These are phyloP conservation scores for Pseudorhiza aurosa DNA, from an alignment of 30 jellyfish, hydroid and myxozoan genomes.

Conservation along the genomic window DNA sequence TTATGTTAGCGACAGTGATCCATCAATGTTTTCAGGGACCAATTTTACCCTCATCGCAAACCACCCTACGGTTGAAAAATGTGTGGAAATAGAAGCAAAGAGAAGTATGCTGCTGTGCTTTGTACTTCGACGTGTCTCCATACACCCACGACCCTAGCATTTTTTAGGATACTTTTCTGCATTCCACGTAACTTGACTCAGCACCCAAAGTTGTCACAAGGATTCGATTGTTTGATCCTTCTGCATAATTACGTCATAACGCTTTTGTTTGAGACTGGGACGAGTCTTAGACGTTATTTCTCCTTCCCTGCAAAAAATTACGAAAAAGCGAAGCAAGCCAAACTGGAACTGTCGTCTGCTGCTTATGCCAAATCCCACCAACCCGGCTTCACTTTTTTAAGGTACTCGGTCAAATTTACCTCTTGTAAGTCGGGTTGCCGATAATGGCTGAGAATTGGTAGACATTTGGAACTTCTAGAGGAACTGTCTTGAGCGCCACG, in stretches of 20 bases:
- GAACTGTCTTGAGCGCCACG: too few relatives aligned
- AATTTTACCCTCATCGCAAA: constrained; percentile 21
- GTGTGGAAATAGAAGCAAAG: neutral
- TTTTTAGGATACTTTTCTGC: neutral
- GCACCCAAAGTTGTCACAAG: constrained; percentile 24
- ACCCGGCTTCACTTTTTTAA: too few relatives aligned
- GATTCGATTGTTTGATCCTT: constrained; percentile 24
- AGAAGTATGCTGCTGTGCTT: neutral
- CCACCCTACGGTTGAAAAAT: neutral
- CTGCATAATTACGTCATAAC: neutral
- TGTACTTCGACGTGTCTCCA: neutral
- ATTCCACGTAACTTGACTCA: constrained; percentile 43
- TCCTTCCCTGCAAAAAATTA: too few relatives aligned
- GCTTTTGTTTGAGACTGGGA: constrained; percentile 3
- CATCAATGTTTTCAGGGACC: constrained; percentile 55
- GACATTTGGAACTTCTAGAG: too few relatives aligned
- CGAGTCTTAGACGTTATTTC: too few relatives aligned
- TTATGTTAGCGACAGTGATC: constrained; percentile 53
- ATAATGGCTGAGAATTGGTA: too few relatives aligned
- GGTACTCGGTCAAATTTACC: too few relatives aligned
- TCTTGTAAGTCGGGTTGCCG: too few relatives aligned
- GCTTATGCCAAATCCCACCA: too few relatives aligned
- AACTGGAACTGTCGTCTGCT: too few relatives aligned
- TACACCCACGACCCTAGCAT: constrained; percentile 2
- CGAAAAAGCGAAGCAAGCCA: too few relatives aligned